Conservation (phyloP, 2,113 vertebrate genomes). For the Alaudala cheleensis region DNA sequence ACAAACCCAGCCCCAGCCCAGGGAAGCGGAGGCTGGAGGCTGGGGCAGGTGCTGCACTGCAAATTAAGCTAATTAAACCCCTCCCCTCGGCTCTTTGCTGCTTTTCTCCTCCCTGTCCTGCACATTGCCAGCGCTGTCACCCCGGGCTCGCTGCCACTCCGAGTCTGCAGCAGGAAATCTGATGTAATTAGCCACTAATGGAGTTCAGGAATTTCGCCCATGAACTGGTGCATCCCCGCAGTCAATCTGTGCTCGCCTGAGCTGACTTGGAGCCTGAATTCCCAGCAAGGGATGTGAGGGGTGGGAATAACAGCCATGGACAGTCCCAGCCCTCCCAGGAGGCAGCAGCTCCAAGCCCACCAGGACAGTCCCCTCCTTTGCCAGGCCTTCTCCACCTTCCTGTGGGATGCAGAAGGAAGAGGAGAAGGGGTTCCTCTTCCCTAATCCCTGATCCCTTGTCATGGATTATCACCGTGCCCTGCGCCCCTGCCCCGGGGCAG, state of each 20-base stretch:
- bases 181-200: conserved; percentile 1
- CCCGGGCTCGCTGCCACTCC: background rate
- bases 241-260: background rate
- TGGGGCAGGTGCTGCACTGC: background rate
- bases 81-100: background rate
- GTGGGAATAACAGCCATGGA: background rate
- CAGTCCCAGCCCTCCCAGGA: background rate
- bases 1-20: background rate
- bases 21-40: background rate
- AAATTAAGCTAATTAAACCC: background rate
- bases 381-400: background rate
- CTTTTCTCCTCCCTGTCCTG: background rate
- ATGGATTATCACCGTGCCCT: background rate
- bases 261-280: background rate
- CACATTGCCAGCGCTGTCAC: background rate
- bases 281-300: background rate
- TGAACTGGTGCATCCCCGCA: background rate
- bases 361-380: background rate
- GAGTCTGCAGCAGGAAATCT: background rate
- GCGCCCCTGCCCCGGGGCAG: background rate
- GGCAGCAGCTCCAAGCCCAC: background rate
- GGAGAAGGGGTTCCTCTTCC: background rate
- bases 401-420: background rate
- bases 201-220: background rate
- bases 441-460: background rate